Base-by-base conservation (phyloP, 2,888 invertebrate species). In the Vesta saturnalis region DNA sequence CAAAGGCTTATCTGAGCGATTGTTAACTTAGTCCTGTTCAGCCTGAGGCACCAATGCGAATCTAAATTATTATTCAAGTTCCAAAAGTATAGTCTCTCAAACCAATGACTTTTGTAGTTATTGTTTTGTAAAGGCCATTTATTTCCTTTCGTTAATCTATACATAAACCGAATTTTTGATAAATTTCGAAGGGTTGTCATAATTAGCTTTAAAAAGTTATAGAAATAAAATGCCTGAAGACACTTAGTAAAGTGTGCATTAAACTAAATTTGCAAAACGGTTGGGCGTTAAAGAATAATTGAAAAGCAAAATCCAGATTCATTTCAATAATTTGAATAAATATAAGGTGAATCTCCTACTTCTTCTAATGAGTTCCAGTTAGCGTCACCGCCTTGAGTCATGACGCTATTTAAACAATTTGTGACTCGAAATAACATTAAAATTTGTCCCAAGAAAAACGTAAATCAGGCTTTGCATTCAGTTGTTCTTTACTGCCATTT, bases 381-480 rank as follows among this genome's bases (percentile, higher is more conserved):
- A 84, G 82, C 83, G 85, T 85, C 85, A 81, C 77, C 77, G 78
- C 80, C 80, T 81, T 85, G 85, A 85, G 82, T 84, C 84, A 85
- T 84, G 84, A 83, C 79, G 84, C 85, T 84, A 85, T 85, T 85
- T 85, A 85, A 85, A 84, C 85, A 85, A 85, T 85, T 85, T 85
- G 85, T 85, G 84, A 85, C 83, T 85, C 81, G 84, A 83, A 85
- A 85, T 85, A 85, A 84, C 85, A 84, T 84, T 84, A 84, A 84
- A 84, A 85, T 85, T 84, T 84, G 84, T 84, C 83, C 81, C 79
- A 79, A 81, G 80, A 83, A 83, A 82, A 82, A 82, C 82, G 83
- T 84, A 84, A 85, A 84, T 84, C 84, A 84, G 84, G 84, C 84
- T 84, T 84, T 83, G 83, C 83, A 82, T 82, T 70, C 67, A 63